These are phyloP conservation scores for Autographa gamma DNA, from an alignment of 2,888 invertebrate species.

Conservation along the genomic window DNA sequence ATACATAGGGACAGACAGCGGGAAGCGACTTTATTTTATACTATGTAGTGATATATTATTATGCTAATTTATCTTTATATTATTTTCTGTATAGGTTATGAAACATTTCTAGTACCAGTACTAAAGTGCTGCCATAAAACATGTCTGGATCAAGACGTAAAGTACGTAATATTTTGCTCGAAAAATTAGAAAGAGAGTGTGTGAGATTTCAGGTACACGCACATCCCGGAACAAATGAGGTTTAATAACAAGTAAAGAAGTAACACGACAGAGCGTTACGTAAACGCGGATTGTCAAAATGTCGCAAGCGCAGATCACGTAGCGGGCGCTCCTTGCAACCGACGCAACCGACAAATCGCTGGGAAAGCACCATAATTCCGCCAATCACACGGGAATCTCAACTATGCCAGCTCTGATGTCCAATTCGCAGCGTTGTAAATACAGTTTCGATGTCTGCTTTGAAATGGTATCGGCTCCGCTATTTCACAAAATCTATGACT, in stretches of 20 bases:
- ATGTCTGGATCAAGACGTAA: background rate
- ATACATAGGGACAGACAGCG: too few relatives aligned
- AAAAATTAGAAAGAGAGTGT: background rate
- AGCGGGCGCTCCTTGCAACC: slow-evolving; percentile 66
- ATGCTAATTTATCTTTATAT: slow-evolving; percentile 32
- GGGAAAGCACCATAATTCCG: slow-evolving; percentile 71
- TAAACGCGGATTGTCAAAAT: slow-evolving; percentile 81
- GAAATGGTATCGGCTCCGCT: slow-evolving; percentile 24
- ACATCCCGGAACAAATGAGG: slow-evolving; percentile 30
- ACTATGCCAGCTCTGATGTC: slow-evolving; percentile 58
- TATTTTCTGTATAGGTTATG: slow-evolving; percentile 14
- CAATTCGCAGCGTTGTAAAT: slow-evolving; percentile 48
- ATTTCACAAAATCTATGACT: slow-evolving; percentile 20
- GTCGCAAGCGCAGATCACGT: slow-evolving; percentile 82
- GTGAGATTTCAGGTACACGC: background rate
- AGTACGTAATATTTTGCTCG: background rate
- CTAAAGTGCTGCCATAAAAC: background rate
- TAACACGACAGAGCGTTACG: slow-evolving; percentile 67
- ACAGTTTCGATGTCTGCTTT: slow-evolving; percentile 33
- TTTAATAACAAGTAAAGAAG: slow-evolving; percentile 41
- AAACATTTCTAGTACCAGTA: slow-evolving; percentile 1
- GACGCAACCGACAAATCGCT: slow-evolving; percentile 72
- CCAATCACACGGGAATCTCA: slow-evolving; percentile 73
- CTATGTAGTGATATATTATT: too few relatives aligned
- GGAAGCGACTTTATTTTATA: too few relatives aligned